These are phyloP conservation scores for Crotalus tigris DNA, from an alignment of 2,113 vertebrate genomes.

Conservation along the genomic window DNA sequence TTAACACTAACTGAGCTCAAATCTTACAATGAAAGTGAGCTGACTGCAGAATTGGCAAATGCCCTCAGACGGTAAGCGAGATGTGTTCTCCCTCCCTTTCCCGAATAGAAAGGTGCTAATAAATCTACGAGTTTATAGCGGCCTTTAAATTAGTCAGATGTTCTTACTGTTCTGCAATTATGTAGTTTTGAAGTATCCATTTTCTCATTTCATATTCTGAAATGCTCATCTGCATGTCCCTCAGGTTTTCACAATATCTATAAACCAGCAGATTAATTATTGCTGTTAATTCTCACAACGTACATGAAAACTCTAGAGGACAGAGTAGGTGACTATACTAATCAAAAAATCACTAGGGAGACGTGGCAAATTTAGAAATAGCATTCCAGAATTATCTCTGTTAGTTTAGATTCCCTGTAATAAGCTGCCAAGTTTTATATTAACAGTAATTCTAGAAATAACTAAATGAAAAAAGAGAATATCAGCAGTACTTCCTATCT, in stretches of 20 bases:
- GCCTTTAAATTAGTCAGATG: not conserved
- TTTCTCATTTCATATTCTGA: not conserved
- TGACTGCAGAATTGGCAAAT: conserved; percentile 76
- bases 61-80: conserved; percentile 77
- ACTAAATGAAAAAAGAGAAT: not conserved
- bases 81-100: fast-evolving
- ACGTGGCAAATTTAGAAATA: not conserved
- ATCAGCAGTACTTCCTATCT: not conserved
- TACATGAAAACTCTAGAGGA: not conserved
- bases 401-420: conserved; percentile 1
- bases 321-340: not conserved
- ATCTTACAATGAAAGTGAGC: conserved; percentile 70
- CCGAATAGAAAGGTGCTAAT: not conserved
- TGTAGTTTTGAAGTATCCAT: not conserved
- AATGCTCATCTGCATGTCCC: not conserved
- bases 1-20: conserved; percentile 73
- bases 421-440: not conserved
- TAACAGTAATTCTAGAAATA: not conserved
- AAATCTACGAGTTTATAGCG: not conserved
- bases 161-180: not conserved
- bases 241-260: not conserved
- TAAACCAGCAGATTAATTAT: conserved; percentile 12
- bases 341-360: not conserved
- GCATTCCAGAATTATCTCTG: conserved; percentile 3
- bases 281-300: conserved; percentile 3